Base-by-base conservation (phyloP, 2,113 vertebrate genomes). In the Phrynosoma blainvillii region DNA sequence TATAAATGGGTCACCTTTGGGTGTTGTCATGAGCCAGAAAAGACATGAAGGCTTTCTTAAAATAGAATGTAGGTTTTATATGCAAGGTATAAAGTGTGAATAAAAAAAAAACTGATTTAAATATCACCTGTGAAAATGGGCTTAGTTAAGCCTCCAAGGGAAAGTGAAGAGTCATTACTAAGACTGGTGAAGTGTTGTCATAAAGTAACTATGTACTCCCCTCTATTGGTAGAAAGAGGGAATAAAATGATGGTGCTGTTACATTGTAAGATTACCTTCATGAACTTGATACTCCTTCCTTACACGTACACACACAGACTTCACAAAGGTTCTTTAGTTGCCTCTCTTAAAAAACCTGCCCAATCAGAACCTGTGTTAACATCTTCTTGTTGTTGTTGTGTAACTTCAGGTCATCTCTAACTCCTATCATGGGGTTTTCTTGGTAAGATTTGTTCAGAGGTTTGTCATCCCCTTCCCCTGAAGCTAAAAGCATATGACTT, bases 321-420 rank as follows among this genome's bases (percentile, higher is more conserved):
- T 2, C 20, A 9, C 1, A 1, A 0, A 65, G 3, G 6, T 0
- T 62, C 5, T 59, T 73, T 0, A 0, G 25, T 0, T 65, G 23
- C 8, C 9, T 7, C 77, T 75, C 0, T 47, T 4, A 47, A 47
- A 47, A 47, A 47, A 3, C 5, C 5, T 47, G 5, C 47, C 47
- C 47, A 47, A 47, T 47, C 47, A 47, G 47, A 47, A 47, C 5
- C 3, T 47, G 47, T 47, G 47, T 7, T 7, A 47, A 47, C 47
- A 47, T 7, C 47, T 4, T 47, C 47, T 47, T 47, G 47, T 47
- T 6, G 47, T 47, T 6, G 47, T 47, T 47, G 47, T 47, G 47
- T 47, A 47, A 47, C 47, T 47, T 47, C 47, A 47, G 36, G 47
- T 47, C 4, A 47, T 4, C 47, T 47, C 47, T 7, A 47, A 47